Conservation (phyloP, 2,797 vertebrate genomes). For the Antrozous pallidus region DNA sequence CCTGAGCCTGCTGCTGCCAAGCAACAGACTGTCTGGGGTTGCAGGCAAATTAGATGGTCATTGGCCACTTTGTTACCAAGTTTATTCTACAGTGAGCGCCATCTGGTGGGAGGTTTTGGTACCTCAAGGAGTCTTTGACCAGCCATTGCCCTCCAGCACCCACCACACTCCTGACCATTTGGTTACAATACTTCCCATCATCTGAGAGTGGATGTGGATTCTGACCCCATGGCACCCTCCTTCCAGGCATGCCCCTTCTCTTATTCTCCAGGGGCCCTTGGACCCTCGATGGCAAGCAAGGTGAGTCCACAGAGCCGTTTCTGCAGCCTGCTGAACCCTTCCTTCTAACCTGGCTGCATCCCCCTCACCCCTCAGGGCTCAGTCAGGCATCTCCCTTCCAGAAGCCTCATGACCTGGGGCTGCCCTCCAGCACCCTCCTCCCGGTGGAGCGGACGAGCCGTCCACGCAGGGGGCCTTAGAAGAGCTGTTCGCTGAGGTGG, state of each 20-base stretch:
- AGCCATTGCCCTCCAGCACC: background rate
- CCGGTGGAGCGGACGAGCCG: background rate
- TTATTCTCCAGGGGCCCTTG: background rate
- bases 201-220: background rate
- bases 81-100: background rate
- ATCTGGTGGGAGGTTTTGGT: conserved; percentile 64
- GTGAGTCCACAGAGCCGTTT: background rate
- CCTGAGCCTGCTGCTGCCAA: background rate
- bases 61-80: background rate
- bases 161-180: background rate
- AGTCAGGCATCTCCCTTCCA: background rate
- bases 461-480: rapidly evolving
- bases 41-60: background rate
- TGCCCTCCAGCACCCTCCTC: background rate
- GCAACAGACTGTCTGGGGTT: background rate
- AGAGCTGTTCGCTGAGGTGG: background rate
- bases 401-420: background rate
- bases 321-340: background rate
- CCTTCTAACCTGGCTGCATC: background rate
- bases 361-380: background rate
- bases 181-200: background rate
- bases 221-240: background rate
- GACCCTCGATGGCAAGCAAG: background rate
- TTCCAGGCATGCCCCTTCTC: background rate
- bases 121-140: background rate